phyloP scores from a whole-genome alignment of 2,113 vertebrate genomes.

The Chamaetylas fuelleborni region DNA sequence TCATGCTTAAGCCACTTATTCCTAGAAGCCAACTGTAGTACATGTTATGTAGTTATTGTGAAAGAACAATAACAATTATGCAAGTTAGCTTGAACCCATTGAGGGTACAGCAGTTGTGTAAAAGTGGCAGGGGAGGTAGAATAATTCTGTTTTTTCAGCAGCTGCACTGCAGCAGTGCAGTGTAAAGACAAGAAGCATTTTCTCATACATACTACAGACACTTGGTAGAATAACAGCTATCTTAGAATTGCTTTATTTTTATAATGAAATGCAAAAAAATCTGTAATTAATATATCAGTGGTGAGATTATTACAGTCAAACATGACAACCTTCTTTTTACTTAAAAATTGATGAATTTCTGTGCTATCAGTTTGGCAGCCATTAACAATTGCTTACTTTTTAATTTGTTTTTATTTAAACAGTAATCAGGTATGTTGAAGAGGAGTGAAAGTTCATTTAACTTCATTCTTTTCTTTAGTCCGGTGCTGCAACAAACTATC shows the following conservation, averaged over 20 bases:
- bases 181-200: neutral
- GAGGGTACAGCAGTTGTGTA: neutral
- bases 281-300: neutral
- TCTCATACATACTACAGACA: neutral
- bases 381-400: neutral
- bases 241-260: neutral
- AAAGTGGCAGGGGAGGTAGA: neutral
- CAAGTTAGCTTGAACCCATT: neutral
- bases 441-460: neutral
- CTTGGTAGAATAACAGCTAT: neutral
- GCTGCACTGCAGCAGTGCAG: neutral
- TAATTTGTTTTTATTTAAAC: neutral
- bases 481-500: neutral
- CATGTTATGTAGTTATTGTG: neutral
- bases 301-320: neutral
- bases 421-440: neutral
- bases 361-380: neutral
- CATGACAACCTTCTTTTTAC: neutral
- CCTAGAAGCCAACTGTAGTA: neutral
- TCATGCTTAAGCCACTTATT: neutral
- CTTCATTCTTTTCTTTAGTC: neutral
- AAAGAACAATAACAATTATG: neutral
- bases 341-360: neutral
- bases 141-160: neutral
- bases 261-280: neutral